Evolutionary conservation across 2,797 vertebrate genomes (phyloP).

Genomic region (Pitangus sulphuratus): DNA sequence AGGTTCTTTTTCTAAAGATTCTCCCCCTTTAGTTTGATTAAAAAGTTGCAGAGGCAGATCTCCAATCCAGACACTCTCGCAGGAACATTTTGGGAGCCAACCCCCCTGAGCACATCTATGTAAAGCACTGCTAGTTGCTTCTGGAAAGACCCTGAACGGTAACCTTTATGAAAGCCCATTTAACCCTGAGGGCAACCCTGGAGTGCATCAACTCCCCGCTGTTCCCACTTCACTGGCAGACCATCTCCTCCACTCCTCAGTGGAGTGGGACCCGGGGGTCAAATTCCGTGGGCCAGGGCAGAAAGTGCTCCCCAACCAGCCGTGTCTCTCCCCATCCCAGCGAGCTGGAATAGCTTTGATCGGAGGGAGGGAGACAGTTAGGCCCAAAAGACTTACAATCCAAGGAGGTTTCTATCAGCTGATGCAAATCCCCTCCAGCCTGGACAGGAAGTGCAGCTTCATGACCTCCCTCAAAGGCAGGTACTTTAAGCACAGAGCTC

Average conservation of each 20-base stretch:
- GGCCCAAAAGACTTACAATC: not conserved
- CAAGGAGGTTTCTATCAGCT: not conserved
- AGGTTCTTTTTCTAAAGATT: conserved; percentile 38
- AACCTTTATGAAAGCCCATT: not conserved
- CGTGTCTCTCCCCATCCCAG: accelerated
- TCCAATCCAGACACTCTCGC: not conserved
- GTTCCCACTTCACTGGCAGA: not conserved
- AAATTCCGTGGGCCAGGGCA: accelerated
- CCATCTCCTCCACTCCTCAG: not conserved
- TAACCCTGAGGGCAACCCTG: not conserved
- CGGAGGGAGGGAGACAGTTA: accelerated
- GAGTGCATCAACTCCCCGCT: not conserved
- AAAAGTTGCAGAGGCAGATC: not conserved
- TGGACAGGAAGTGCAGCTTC: not conserved
- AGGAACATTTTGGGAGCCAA: not conserved
- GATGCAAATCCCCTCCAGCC: not conserved
- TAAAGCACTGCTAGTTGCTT: not conserved
- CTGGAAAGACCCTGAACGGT: not conserved
- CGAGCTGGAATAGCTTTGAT: not conserved
- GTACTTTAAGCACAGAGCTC: not conserved
- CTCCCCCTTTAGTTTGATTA: not conserved
- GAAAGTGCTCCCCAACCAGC: accelerated
- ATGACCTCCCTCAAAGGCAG: not conserved
- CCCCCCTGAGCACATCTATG: accelerated
- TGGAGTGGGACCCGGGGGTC: not conserved